phyloP scores from a whole-genome alignment of 2,113 vertebrate genomes.

The Mesitornis unicolor region DNA sequence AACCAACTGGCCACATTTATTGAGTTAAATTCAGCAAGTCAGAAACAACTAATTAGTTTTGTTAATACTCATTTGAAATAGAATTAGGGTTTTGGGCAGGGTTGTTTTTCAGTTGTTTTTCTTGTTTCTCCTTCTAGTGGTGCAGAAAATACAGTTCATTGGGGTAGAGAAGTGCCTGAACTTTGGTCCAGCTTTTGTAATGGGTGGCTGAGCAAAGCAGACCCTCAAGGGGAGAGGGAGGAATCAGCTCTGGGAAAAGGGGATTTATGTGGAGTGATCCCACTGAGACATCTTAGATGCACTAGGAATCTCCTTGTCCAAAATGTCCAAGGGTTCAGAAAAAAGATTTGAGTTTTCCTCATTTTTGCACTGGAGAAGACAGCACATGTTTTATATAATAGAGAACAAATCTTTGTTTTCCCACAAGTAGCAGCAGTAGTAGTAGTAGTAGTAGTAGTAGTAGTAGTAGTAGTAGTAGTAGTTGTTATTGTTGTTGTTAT shows the following conservation, averaged over 20 bases:
- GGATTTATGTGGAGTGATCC: background rate
- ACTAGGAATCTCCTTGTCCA: background rate
- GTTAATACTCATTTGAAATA: background rate
- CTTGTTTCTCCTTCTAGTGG: background rate
- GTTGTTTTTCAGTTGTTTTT: background rate
- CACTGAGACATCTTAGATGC: background rate
- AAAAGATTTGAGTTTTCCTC: background rate
- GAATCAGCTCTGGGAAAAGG: background rate
- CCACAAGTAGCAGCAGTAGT: too few species aligned
- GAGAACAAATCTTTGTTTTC: background rate
- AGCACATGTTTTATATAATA: background rate
- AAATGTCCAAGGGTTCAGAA: background rate
- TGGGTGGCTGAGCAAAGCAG: background rate
- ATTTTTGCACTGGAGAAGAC: background rate
- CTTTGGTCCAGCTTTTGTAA: background rate
- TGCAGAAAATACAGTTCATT: background rate
- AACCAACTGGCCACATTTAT: background rate
- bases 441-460: too few species aligned
- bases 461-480: too few species aligned
- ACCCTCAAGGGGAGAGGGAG: background rate
- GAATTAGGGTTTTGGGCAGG: background rate
- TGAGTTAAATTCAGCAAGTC: background rate
- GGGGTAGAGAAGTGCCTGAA: background rate
- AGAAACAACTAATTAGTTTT: background rate
- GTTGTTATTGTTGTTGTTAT: too few species aligned